Percentiles rank a stretch among this genome's conserved stretches.
Conservation (phyloP, 35 echinoderm and acorn worm genomes). For the Chiridota heheva region DNA sequence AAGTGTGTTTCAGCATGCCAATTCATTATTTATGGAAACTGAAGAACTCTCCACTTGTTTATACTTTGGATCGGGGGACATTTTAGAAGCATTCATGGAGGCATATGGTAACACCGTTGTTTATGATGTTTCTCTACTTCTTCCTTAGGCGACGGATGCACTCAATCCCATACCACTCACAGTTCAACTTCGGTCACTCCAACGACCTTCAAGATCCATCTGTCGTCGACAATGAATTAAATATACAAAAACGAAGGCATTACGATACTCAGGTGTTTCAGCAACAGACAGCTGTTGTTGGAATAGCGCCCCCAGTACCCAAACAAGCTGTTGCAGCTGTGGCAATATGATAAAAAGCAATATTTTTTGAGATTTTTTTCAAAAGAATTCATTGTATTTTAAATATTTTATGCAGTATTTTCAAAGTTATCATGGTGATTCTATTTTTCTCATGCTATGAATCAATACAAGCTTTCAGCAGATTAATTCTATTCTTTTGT, state of each 20-base stretch:
- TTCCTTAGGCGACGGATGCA: constrained; percentile 87
- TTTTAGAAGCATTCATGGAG: not conserved
- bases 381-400: too few relatives aligned
- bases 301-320: not conserved
- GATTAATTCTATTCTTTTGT: too few relatives aligned
- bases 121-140: not conserved
- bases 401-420: too few relatives aligned
- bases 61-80: not conserved
- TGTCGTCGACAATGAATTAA: constrained; percentile 62
- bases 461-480: too few relatives aligned
- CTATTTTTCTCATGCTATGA: too few relatives aligned
- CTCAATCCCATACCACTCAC: constrained; percentile 65
- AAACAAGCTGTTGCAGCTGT: constrained; percentile 3
- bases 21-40: not conserved
- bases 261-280: constrained; percentile 20
- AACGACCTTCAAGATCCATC: constrained; percentile 9
- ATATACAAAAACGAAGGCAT: constrained; percentile 41
- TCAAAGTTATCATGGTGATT: too few relatives aligned
- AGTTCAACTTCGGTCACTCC: constrained; percentile 72
- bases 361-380: too few relatives aligned
- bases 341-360: too few relatives aligned
- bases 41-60: not conserved
- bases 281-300: constrained; percentile 8
- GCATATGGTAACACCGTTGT: not conserved
- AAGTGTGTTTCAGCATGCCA: too few relatives aligned